Conservation (phyloP, 2,888 invertebrate genomes). For the Acrocera orbiculus region DNA sequence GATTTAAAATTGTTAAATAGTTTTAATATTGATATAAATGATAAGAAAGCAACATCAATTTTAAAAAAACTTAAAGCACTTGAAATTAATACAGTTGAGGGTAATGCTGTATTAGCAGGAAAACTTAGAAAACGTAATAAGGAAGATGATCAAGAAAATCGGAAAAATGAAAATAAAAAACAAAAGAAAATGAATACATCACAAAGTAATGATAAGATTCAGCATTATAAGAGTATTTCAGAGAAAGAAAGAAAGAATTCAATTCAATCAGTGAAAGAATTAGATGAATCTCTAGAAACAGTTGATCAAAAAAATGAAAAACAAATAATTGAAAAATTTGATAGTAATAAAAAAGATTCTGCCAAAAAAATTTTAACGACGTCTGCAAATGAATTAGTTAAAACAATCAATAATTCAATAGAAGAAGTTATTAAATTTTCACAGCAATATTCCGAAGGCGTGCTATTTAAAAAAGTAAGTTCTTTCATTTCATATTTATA, state of each 20-base stretch:
- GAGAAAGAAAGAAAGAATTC: constrained; percentile 1
- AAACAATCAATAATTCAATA: constrained; percentile 2
- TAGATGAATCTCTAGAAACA: background rate
- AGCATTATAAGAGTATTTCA: background rate
- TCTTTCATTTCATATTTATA: background rate
- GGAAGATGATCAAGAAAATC: no score
- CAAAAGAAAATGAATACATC: background rate
- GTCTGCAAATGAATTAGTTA: background rate
- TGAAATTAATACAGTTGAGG: constrained; percentile 11
- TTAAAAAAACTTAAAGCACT: constrained; percentile 8
- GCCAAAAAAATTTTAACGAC: background rate
- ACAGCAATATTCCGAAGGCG: constrained; percentile 8
- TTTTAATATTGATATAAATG: constrained; percentile 8
- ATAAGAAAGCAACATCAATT: constrained; percentile 7
- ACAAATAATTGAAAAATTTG: background rate
- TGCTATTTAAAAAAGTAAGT: constrained; percentile 9
- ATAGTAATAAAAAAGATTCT: background rate
- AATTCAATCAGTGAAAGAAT: constrained; percentile 1
- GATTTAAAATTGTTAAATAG: constrained; percentile 9
- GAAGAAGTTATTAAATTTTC: constrained; percentile 9
- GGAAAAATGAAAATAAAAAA: no score
- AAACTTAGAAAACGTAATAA: background rate
- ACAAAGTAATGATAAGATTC: background rate
- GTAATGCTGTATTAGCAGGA: constrained; percentile 5
- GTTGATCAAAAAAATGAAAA: background rate